Conservation (phyloP, 2,113 vertebrate genomes). For the Hippocampus comes region DNA sequence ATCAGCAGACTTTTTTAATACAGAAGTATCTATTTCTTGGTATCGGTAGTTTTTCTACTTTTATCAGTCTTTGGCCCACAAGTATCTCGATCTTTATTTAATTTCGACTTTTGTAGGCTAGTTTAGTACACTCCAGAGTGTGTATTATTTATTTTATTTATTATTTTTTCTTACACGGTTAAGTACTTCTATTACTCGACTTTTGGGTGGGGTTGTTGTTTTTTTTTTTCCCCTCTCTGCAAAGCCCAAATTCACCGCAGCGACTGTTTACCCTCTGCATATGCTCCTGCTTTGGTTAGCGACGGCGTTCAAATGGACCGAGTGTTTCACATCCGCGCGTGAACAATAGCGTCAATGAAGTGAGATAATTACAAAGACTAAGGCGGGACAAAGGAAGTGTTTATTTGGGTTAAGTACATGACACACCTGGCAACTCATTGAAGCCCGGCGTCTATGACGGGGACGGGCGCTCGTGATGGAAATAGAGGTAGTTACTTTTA, state of each 20-base stretch:
- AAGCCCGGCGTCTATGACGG: neutral
- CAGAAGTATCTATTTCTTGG: too few relatives aligned
- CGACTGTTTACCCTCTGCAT: neutral
- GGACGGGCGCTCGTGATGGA: neutral
- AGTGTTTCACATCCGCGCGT: neutral
- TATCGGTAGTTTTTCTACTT: too few relatives aligned
- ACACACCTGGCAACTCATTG: neutral
- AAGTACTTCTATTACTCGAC: too few relatives aligned
- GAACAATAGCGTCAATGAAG: neutral
- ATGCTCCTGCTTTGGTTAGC: conserved; percentile 1
- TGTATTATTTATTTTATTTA: too few relatives aligned
- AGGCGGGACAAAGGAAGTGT: neutral
- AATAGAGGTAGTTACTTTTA: neutral
- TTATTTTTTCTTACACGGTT: too few relatives aligned
- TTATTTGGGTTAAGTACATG: conserved; percentile 1
- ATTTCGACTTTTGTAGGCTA: too few relatives aligned
- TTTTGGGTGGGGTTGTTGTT: too few relatives aligned
- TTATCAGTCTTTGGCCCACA: neutral
- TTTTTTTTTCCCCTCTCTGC: too few relatives aligned
- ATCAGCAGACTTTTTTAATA: too few relatives aligned
- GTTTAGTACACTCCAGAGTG: too few relatives aligned
- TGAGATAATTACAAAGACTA: neutral
- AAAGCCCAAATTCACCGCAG: neutral
- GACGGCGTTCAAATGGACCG: neutral
- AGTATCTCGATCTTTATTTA: too few relatives aligned